Evolutionary conservation across 2,888 invertebrate species (phyloP).

Genomic region (Rhyacophila evoluta): DNA sequence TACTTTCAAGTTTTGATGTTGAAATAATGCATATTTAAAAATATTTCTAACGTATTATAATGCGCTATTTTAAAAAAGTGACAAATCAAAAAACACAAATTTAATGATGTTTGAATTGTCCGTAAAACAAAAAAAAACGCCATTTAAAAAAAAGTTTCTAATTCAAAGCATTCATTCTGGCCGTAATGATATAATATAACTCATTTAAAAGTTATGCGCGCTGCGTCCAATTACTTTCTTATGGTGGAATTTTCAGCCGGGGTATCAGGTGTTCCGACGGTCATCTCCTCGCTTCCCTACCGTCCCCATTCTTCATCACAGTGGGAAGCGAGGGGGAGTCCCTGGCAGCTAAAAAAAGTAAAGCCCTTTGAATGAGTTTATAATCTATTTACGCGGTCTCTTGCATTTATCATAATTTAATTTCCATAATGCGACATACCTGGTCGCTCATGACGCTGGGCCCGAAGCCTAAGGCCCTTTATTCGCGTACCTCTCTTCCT

Average conservation of each 20-base stretch:
- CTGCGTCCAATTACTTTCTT: constrained; percentile 22
- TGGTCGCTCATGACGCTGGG: constrained; percentile 45
- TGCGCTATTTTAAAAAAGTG: too few relatives aligned
- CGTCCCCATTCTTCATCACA: constrained; percentile 23
- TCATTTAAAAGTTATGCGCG: constrained; percentile 15
- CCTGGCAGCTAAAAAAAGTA: constrained; percentile 47
- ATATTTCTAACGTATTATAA: too few relatives aligned
- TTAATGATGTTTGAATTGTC: not conserved
- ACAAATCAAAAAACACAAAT: not conserved
- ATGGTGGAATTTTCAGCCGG: not conserved
- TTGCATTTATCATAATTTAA: constrained; percentile 55
- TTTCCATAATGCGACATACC: constrained; percentile 54
- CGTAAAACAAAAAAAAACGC: not conserved
- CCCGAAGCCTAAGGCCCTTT: constrained; percentile 43
- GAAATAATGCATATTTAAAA: too few relatives aligned
- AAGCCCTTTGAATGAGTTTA: constrained; percentile 55
- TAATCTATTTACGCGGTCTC: constrained; percentile 55
- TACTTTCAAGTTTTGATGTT: too few relatives aligned
- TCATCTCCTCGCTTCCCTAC: constrained; percentile 36
- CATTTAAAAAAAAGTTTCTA: constrained; percentile 11
- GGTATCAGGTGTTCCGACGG: constrained; percentile 43
- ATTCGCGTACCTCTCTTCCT: constrained; percentile 34
- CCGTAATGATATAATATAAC: not conserved
- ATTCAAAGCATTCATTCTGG: not conserved
- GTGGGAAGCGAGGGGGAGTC: not conserved